Base-by-base conservation (phyloP, 2,888 invertebrate species). In the Abrostola tripartita region DNA sequence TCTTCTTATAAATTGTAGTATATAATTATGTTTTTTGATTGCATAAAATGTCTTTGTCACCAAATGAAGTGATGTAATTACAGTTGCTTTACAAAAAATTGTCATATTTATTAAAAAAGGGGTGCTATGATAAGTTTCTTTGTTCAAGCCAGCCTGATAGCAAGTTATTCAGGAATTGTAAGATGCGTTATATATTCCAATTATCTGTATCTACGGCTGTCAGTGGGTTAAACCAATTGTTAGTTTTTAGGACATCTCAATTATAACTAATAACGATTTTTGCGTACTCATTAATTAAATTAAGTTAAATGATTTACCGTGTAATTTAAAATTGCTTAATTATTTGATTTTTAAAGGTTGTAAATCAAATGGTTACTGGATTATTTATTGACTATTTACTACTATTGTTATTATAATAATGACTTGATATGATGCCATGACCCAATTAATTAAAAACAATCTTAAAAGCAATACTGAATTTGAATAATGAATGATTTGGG, bases 211-310 rank as follows among this genome's bases (percentile, higher is more conserved):
- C 37, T 61, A 40, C 49, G 9, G 49, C 76, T 62, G 66, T 65
- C 71, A 57, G 75, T 53, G 40, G 9, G 6, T 65, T 51, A 54
- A 37, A 12, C 44, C 68, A 65, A 65, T 68, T 68, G 44, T 58
- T 58, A 44, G 47, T 73, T 75, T 73, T 73, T 71, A 71, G 76
- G 59, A 71, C 52, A 62, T 57, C 40, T 60, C 52, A 75, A 73
- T 73, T 75, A 73, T 49, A 24, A 36, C 12, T 65, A 56, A 61
- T 56, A 61, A 54, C 37, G 51, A 65, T 59, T 65, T 38, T 58
- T 61, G 40, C 12, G 37, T 52, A 44, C 10, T 57, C 60, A 69
- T 59, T 36, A 59, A 61, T 61, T 49, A 52, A 36, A 52, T 41
- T 61, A 59, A 64, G 41, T 57, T n/a, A 53, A 61, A 57, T 41